A percentile compares a stretch with the other conserved stretches of the same genome.
These are phyloP conservation scores for Cyaniris semiargus DNA, from an alignment of 2,888 invertebrate genomes.

Conservation along the genomic window DNA sequence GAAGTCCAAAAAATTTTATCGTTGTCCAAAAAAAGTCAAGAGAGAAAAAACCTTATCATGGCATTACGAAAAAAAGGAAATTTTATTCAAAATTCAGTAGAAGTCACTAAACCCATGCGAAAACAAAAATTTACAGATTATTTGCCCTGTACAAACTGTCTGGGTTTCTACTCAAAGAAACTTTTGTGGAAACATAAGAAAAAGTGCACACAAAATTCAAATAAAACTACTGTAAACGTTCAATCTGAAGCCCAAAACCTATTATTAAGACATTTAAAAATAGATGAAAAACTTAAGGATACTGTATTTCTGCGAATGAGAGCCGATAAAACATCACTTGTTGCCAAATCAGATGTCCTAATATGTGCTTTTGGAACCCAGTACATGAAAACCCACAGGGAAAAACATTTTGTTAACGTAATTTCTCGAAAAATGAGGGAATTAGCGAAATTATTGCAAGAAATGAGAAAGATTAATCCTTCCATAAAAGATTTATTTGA, in stretches of 20 bases:
- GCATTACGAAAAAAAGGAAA: too few species aligned
- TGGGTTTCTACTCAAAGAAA: conserved; percentile 38
- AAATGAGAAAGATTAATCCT: conserved; percentile 43
- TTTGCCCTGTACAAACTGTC: conserved; percentile 39
- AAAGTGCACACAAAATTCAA: conserved; percentile 34
- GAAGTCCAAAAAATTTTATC: too few species aligned
- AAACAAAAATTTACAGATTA: conserved; percentile 34
- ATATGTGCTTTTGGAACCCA: conserved; percentile 42
- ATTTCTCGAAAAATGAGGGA: conserved; percentile 46
- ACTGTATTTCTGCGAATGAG: conserved; percentile 47
- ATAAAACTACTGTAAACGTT: conserved; percentile 38
- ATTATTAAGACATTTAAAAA: conserved; percentile 39
- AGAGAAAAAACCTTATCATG: too few species aligned
- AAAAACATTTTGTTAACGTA: conserved; percentile 44
- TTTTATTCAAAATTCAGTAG: too few species aligned
- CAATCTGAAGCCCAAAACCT: conserved; percentile 49
- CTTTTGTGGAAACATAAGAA: conserved; percentile 39
- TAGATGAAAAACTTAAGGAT: conserved; percentile 38
- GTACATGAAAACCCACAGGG: conserved; percentile 44
- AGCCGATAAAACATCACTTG: conserved; percentile 43
- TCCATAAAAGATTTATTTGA: conserved; percentile 39
- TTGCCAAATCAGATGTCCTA: conserved; percentile 43
- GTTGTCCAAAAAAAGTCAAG: too few species aligned
- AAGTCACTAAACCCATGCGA: too few species aligned
- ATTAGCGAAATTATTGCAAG: conserved; percentile 44